Percentiles rank a stretch among this genome's conserved stretches.
Evolutionary conservation across 1,140 invertebrate species (phyloP).

Genomic region (Drosophila ercepeae): DNA sequence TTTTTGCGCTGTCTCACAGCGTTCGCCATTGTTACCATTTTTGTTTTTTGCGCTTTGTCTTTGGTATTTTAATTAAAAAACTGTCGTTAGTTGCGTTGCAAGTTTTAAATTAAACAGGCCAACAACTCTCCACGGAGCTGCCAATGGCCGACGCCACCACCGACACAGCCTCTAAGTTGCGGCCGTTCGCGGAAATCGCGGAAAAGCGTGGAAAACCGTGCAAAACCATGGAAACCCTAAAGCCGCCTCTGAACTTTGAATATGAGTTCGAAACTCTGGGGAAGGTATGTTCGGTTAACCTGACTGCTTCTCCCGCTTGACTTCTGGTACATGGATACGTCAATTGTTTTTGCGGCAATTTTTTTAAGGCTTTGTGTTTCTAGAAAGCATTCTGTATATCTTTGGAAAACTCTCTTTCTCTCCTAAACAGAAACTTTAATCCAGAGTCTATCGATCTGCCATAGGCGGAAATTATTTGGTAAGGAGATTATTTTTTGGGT

Average conservation of each 20-base stretch:
- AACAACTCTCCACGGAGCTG: slow-evolving; percentile 45
- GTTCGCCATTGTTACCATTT: slow-evolving; percentile 26
- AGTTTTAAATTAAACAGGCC: slow-evolving; percentile 74
- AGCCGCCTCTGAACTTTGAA: slow-evolving; percentile 23
- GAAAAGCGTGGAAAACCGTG: neutral
- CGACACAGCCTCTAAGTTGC: slow-evolving; percentile 21
- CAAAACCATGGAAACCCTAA: neutral
- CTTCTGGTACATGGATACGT: neutral
- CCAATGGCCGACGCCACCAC: slow-evolving; percentile 21
- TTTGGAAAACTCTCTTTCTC: neutral
- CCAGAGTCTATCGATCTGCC: slow-evolving; percentile 35
- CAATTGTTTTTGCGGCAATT: neutral
- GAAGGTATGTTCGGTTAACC: slow-evolving; percentile 27
- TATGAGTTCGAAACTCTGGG: slow-evolving; percentile 13
- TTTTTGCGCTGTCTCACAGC: slow-evolving; percentile 62
- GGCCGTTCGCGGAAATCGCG: neutral
- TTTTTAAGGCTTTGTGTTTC: neutral
- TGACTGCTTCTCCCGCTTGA: neutral
- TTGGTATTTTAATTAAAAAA: slow-evolving; percentile 81
- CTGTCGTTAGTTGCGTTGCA: slow-evolving; percentile 76
- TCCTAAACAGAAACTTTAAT: slow-evolving; percentile 13
- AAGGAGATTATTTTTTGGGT: neutral
- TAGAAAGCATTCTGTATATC: neutral
- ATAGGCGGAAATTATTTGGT: neutral
- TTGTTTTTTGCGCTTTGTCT: slow-evolving; percentile 66